Conservation (phyloP, 2,888 invertebrate species). For the Ormia ochracea region DNA sequence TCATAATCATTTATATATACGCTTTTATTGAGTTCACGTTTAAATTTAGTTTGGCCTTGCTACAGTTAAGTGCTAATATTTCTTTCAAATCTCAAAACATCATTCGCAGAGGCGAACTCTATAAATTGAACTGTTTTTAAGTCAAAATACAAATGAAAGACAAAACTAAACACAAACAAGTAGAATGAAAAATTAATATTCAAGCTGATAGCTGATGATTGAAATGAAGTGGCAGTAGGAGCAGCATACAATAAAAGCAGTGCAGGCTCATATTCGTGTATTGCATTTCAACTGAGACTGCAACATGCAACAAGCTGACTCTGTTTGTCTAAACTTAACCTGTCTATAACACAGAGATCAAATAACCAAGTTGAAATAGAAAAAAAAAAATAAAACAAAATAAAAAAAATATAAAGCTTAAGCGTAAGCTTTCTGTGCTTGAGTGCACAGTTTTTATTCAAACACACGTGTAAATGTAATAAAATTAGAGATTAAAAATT, state of each 20-base stretch:
- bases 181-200: constrained; percentile 17
- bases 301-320: constrained; percentile 21
- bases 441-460: not conserved
- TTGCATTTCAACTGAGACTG: constrained; percentile 37
- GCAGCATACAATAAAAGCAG: not conserved
- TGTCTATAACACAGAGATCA: constrained; percentile 31
- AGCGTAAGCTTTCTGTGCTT: not conserved
- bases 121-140: not conserved
- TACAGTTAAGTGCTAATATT: not conserved
- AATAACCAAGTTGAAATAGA: constrained; percentile 28
- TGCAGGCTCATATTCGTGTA: not conserved
- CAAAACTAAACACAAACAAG: not conserved
- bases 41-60: not conserved
- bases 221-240: constrained; percentile 20
- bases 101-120: constrained; percentile 34
- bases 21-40: not conserved
- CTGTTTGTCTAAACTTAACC: constrained; percentile 23
- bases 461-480: constrained; percentile 5
- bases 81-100: not conserved
- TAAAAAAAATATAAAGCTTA: not conserved
- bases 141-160: not conserved
- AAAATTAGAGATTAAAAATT: not conserved
- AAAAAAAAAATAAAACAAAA: not conserved
- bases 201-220: constrained; percentile 24
- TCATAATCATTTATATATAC: no score